Conservation (phyloP, 1,140 invertebrate species). For the Hormaphis cornu region DNA sequence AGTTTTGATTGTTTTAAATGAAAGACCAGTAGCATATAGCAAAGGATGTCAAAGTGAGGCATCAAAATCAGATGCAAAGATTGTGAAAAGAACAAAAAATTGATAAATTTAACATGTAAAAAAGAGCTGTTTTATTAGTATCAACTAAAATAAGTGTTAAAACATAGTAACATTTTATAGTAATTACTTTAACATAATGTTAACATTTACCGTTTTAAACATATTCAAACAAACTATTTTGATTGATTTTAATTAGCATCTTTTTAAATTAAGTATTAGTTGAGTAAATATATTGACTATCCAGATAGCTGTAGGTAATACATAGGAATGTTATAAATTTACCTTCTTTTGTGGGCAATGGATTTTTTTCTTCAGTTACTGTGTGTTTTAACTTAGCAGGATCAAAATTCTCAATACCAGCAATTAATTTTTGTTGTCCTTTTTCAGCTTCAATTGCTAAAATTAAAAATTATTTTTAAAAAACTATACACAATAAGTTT, state of each 20-base stretch:
- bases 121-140: too few relatives aligned
- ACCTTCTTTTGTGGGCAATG: constrained; percentile 75
- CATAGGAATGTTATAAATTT: constrained; percentile 9
- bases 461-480: constrained; percentile 38
- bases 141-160: neutral
- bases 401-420: constrained; percentile 82
- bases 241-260: neutral
- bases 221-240: neutral
- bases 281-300: too few relatives aligned
- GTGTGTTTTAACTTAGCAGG: constrained; percentile 74
- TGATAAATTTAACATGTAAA: too few relatives aligned
- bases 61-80: too few relatives aligned
- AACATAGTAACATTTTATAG: neutral
- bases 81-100: too few relatives aligned
- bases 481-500: too few relatives aligned
- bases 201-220: neutral
- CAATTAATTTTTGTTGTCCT: constrained; percentile 71
- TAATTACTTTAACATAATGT: neutral
- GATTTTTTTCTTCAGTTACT: constrained; percentile 82
- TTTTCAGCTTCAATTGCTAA: constrained; percentile 79
- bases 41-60: too few relatives aligned
- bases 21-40: too few relatives aligned
- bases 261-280: too few relatives aligned
- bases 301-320: neutral
- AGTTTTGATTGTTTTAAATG: too few relatives aligned